Evolutionary conservation across 2,888 invertebrate species (phyloP).

Genomic region (Acrobasis suavella): DNA sequence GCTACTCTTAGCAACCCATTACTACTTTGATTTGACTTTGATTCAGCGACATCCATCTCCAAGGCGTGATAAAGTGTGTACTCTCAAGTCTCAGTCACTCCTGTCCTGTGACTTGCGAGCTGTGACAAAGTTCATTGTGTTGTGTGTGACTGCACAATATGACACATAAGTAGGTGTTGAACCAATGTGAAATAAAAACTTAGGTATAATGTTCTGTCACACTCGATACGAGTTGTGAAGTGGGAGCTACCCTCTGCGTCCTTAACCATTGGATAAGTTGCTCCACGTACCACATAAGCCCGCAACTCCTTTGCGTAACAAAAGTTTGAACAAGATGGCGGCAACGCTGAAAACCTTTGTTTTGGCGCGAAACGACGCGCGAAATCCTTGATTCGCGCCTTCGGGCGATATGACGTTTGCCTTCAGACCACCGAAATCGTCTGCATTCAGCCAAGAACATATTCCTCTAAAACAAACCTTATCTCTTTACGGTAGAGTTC

Average conservation of each 20-base stretch:
- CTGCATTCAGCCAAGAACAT: constrained; percentile 7
- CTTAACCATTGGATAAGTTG: constrained; percentile 17
- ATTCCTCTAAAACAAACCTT: constrained; percentile 4
- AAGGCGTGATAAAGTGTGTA: too few relatives aligned
- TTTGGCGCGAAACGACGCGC: constrained; percentile 51
- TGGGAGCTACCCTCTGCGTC: neutral
- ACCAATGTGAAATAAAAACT: constrained; percentile 1
- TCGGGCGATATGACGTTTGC: constrained; percentile 46
- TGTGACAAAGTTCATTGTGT: too few relatives aligned
- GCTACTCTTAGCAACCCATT: too few relatives aligned
- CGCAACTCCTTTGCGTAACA: constrained; percentile 33
- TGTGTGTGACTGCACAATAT: too few relatives aligned
- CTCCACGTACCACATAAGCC: constrained; percentile 13
- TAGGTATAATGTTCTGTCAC: neutral
- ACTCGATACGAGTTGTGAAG: constrained; percentile 11
- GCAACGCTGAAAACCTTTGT: constrained; percentile 40
- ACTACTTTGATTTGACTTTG: too few relatives aligned
- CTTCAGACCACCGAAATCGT: constrained; percentile 25
- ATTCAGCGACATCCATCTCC: too few relatives aligned
- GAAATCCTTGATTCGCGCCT: constrained; percentile 57
- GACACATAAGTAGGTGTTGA: too few relatives aligned
- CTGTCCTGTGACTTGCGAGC: too few relatives aligned
- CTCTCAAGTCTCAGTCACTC: too few relatives aligned
- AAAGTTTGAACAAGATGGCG: constrained; percentile 40
- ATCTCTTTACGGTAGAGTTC: neutral